Conservation (phyloP, 2,888 invertebrate species). For the Drosophila ustulata region DNA sequence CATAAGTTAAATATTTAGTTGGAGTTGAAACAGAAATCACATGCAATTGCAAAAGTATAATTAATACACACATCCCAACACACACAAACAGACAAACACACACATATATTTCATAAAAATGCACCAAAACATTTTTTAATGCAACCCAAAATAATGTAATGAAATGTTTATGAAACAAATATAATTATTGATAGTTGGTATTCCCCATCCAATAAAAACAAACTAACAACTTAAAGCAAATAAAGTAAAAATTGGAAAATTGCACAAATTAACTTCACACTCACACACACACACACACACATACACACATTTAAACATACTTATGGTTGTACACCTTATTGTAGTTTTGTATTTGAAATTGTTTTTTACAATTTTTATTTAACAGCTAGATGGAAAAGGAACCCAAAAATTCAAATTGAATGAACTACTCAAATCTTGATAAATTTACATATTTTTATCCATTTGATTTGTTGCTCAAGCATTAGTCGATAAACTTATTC, state of each 20-base stretch:
- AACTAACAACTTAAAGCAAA: neutral
- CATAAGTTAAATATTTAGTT: constrained; percentile 62
- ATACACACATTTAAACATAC: constrained; percentile 30
- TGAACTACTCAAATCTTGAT: constrained; percentile 32
- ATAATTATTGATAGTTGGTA: constrained; percentile 63
- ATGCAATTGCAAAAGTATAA: constrained; percentile 11
- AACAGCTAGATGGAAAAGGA: constrained; percentile 26
- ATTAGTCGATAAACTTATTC: constrained; percentile 32
- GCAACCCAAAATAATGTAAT: constrained; percentile 44
- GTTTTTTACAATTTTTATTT: constrained; percentile 28
- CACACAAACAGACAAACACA: constrained; percentile 18
- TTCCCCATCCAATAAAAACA: constrained; percentile 29
- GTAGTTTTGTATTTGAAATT: constrained; percentile 33
- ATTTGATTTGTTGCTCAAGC: constrained; percentile 72
- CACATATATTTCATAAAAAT: constrained; percentile 29
- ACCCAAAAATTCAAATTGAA: constrained; percentile 22
- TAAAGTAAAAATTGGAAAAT: constrained; percentile 42
- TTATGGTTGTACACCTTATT: constrained; percentile 74
- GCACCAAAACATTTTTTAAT: constrained; percentile 57
- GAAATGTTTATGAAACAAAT: constrained; percentile 57
- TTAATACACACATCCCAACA: constrained; percentile 5
- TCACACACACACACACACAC: constrained; percentile 25
- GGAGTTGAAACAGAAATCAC: constrained; percentile 47
- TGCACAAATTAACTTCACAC: constrained; percentile 43
- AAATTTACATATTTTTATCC: constrained; percentile 49